Conservation (phyloP, 1,140 invertebrate species). For the Rhyacophila brunnea region DNA sequence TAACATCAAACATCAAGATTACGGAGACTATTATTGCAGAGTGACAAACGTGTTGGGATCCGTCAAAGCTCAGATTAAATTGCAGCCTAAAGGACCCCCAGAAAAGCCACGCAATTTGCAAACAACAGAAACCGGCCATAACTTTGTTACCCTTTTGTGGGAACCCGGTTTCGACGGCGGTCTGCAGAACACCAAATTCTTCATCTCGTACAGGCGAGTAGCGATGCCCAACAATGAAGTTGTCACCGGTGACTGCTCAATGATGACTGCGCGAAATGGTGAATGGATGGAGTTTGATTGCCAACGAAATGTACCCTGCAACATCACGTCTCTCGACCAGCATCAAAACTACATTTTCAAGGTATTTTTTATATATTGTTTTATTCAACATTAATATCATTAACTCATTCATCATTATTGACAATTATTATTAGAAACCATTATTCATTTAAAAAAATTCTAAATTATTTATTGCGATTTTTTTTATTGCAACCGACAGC, state of each 20-base stretch:
- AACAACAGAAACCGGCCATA: slow-evolving; percentile 69
- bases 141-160: slow-evolving; percentile 77
- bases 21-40: slow-evolving; percentile 86
- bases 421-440: slow-evolving; percentile 14
- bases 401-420: slow-evolving; percentile 7
- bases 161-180: slow-evolving; percentile 89
- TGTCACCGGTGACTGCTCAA: slow-evolving; percentile 60
- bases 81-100: slow-evolving; percentile 82
- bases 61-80: slow-evolving; percentile 71
- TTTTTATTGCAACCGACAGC: slow-evolving; percentile 52
- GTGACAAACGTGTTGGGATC: slow-evolving; percentile 76
- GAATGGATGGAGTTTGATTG: slow-evolving; percentile 83
- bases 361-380: slow-evolving; percentile 41
- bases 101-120: slow-evolving; percentile 74
- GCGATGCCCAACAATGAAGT: slow-evolving; percentile 57
- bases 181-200: slow-evolving; percentile 79
- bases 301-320: slow-evolving; percentile 80
- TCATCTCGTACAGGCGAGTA: slow-evolving; percentile 72
- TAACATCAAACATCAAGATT: slow-evolving; percentile 75
- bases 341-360: slow-evolving; percentile 81
- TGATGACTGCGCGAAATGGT: slow-evolving; percentile 57
- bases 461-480: slow-evolving; percentile 39
- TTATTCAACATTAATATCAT: slow-evolving; percentile 28
- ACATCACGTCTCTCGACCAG: slow-evolving; percentile 78
- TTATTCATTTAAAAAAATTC: slow-evolving; percentile 7